These are phyloP conservation scores for Rissa tridactyla DNA, from an alignment of 2,113 vertebrate species.

Conservation along the genomic window DNA sequence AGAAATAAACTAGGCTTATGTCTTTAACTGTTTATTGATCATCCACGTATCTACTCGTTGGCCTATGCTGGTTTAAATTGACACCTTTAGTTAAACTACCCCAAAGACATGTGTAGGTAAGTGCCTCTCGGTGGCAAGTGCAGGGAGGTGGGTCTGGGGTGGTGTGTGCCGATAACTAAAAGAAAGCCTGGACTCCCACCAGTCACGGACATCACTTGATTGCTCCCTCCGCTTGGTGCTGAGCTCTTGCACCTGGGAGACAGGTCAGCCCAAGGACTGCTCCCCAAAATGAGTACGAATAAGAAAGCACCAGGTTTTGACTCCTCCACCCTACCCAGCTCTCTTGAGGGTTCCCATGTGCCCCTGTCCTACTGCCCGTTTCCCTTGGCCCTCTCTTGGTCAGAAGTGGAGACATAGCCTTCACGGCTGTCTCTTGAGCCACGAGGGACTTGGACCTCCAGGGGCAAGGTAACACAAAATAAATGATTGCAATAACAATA, in stretches of 20 bases:
- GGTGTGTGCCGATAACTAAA: neutral
- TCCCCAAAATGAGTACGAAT: neutral
- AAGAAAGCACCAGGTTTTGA: neutral
- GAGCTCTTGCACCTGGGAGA: neutral
- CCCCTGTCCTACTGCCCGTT: neutral
- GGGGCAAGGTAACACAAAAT: neutral
- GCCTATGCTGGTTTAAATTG: neutral
- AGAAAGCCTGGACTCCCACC: neutral
- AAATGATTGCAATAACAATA: neutral
- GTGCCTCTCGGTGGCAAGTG: fast-evolving
- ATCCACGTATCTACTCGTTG: neutral
- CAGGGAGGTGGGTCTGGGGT: neutral
- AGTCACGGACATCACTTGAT: neutral
- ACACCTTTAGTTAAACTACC: neutral
- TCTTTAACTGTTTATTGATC: neutral
- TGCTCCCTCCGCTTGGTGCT: neutral
- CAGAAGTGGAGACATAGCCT: neutral
- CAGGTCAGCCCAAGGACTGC: neutral
- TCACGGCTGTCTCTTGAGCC: neutral
- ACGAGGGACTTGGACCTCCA: neutral
- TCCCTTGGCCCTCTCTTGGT: neutral
- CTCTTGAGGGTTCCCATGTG: fast-evolving
- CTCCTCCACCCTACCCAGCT: neutral
- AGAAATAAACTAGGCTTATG: neutral
- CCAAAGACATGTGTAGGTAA: neutral